These are phyloP conservation scores for Otolemur garnettii DNA, from an alignment of 2,113 vertebrate genomes.

Conservation along the genomic window DNA sequence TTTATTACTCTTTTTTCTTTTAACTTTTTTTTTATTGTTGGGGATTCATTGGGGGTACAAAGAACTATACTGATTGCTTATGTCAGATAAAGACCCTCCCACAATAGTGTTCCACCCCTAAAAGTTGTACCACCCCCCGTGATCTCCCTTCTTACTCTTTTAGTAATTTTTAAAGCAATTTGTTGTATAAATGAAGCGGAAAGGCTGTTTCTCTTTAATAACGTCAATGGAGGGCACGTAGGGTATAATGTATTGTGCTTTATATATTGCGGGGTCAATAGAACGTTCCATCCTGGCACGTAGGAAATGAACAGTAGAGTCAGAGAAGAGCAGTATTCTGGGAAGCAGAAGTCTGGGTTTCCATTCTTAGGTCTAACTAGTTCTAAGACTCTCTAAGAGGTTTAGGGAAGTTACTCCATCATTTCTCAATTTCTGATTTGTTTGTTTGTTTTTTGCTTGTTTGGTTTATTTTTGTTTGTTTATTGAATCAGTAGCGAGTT, in stretches of 20 bases:
- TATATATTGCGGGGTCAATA: not conserved
- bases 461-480: not conserved
- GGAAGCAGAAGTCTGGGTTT: not conserved
- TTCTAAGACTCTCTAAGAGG: not conserved
- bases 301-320: not conserved
- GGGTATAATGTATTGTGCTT: not conserved
- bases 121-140: too few species aligned
- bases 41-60: too few species aligned
- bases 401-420: not conserved
- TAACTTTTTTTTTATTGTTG: too few species aligned
- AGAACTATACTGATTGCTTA: too few species aligned
- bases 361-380: not conserved
- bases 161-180: not conserved
- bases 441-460: not conserved
- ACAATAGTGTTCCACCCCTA: too few species aligned
- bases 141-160: not conserved
- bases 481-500: not conserved
- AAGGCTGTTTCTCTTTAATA: constrained; percentile 16
- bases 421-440: not conserved
- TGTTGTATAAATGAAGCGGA: not conserved
- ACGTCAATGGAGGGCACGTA: not conserved
- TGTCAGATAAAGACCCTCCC: too few species aligned
- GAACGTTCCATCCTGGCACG: not conserved
- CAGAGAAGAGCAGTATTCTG: not conserved
- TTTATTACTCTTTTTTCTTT: not conserved